Evolutionary conservation across 2,888 invertebrate species (phyloP), one percentile per base, ranked within the genome.

Genomic region (Platerodrilus igneus): DNA sequence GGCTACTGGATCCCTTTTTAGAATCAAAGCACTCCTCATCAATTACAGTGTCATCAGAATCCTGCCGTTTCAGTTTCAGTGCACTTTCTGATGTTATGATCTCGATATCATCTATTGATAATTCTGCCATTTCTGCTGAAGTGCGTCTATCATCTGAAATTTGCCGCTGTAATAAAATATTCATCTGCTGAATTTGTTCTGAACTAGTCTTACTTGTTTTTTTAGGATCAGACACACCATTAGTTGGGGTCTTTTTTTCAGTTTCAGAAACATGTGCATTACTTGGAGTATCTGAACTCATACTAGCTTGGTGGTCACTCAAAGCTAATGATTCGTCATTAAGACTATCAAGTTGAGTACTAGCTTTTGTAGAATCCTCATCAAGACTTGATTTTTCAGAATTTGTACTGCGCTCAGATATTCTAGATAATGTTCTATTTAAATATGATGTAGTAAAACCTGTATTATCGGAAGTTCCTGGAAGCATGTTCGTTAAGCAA

Each of bases 311-410:
- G 58, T 85, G 87, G 65, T 89, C 88, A 57, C 86, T 88, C 0
- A 88, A 88, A 45, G 83, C 81, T 18, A 86, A 70, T 0, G 87
- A 87, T 62, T 88, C 88, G 62, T 89, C 89, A 52, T 87, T 86
- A 48, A 87, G 77, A 62, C 88, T 88, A 39, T 86, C 85, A 2
- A 87, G 87, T 45, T 86, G 79, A 2, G 87, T 86, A 45, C 86
- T 86, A 3, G 84, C 87, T 66, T 88, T 89, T 17, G 88, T 88
- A 0, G 86, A 85, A 69, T 89, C 88, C 62, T 88, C 88, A 56
- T 88, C 81, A 45, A 86, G 82, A 58, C 88, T 88, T 2, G 86
- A 86, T 64, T 89, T 89, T 62, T 89, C 89, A 0, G 89, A 89
- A 7, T 88, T 87, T 6, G 90, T 90, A 51, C 89, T 90, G 25